These are phyloP conservation scores for Lasioglossum pauxillum DNA, from an alignment of 2,888 invertebrate species.

Conservation along the genomic window DNA sequence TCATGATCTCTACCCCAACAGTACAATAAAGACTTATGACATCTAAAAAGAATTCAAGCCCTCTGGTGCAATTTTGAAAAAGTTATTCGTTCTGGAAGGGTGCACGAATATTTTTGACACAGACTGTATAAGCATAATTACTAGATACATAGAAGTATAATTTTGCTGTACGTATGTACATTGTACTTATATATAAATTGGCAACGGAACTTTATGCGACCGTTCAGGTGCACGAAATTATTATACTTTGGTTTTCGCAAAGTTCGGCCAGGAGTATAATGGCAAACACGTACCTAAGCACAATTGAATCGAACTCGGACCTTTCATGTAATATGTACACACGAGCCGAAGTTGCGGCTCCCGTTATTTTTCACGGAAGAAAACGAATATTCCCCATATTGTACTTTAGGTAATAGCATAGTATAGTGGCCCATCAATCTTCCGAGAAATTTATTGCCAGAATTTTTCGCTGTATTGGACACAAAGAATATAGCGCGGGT, in stretches of 20 bases:
- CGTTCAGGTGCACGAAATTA: background rate
- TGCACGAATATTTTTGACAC: no score
- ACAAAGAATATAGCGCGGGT: conserved; percentile 32
- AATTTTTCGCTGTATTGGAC: conserved; percentile 41
- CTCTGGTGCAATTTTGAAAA: no score
- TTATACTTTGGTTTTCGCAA: background rate
- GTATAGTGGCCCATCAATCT: conserved; percentile 56
- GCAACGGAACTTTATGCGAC: background rate
- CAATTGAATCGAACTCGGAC: conserved; percentile 45
- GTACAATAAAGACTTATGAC: no score
- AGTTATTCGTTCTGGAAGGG: no score
- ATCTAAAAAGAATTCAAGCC: no score
- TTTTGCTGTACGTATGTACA: background rate
- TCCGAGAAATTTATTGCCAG: conserved; percentile 48
- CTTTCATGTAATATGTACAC: conserved; percentile 41
- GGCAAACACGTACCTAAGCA: background rate
- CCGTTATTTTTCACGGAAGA: conserved; percentile 47
- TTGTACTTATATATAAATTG: background rate
- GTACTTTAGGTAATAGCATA: conserved; percentile 52
- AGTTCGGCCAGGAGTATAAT: background rate
- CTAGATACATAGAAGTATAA: background rate
- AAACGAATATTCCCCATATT: conserved; percentile 48
- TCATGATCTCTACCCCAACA: no score
- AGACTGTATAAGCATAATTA: background rate
- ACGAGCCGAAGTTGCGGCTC: conserved; percentile 4